Evolutionary conservation across 1,140 invertebrate species (phyloP).

Genomic region (Tetranychus cinnabarinus): DNA sequence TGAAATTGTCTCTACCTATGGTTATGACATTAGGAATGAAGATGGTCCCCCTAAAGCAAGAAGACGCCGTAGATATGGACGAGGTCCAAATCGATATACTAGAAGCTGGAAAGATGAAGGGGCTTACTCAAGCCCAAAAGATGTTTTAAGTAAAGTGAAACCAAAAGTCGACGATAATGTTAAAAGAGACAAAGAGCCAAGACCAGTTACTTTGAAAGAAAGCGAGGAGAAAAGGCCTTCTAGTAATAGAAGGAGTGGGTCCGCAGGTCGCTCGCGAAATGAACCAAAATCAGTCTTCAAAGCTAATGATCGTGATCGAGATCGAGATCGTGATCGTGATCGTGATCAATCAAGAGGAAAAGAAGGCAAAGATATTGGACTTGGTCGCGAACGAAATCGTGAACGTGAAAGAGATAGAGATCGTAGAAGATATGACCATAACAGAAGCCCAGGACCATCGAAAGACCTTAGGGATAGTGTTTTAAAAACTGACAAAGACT

Average conservation of each 20-base stretch:
- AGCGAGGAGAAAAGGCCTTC: not conserved
- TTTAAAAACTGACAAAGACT: too few relatives aligned
- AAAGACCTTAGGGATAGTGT: not conserved
- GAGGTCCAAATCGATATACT: slow-evolving; percentile 70
- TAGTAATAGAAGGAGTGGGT: not conserved
- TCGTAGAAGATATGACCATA: too few relatives aligned
- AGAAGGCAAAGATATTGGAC: too few relatives aligned
- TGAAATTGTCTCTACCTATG: slow-evolving; percentile 66
- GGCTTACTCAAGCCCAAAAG: slow-evolving; percentile 31
- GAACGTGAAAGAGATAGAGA: too few relatives aligned
- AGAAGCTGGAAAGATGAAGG: slow-evolving; percentile 75
- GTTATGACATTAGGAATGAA: slow-evolving; percentile 79
- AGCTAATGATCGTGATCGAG: too few relatives aligned
- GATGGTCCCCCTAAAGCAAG: slow-evolving; percentile 66
- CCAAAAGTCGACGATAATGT: not conserved
- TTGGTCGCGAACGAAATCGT: too few relatives aligned
- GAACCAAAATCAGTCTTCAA: too few relatives aligned
- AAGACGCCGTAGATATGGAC: slow-evolving; percentile 55
- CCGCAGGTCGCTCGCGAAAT: too few relatives aligned
- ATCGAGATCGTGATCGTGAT: too few relatives aligned
- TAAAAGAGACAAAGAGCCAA: not conserved
- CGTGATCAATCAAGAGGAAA: too few relatives aligned
- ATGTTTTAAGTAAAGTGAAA: not conserved
- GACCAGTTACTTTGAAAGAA: too few relatives aligned
- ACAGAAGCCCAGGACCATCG: not conserved